Conservation (phyloP, 2,113 vertebrate genomes). For the Baryphthengus martii region DNA sequence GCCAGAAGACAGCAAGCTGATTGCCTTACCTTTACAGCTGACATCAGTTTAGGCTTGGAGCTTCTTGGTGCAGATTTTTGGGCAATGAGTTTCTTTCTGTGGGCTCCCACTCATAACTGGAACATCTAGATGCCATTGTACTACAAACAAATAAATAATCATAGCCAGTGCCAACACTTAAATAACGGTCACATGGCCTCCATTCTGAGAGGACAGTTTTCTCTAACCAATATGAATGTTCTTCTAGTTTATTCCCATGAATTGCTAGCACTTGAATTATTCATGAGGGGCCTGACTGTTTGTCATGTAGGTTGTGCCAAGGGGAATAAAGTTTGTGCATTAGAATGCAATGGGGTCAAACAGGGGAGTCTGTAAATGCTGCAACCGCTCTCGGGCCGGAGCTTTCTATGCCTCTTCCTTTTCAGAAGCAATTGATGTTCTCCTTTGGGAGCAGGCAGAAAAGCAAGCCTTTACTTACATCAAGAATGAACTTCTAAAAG, state of each 20-base stretch:
- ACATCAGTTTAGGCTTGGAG: neutral
- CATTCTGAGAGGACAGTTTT: neutral
- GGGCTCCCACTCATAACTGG: neutral
- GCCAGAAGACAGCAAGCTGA: neutral
- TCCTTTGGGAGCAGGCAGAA: neutral
- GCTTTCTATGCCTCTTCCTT: neutral
- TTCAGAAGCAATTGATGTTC: neutral
- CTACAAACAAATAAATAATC: neutral
- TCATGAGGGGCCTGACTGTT: neutral
- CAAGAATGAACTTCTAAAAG: neutral
- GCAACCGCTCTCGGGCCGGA: neutral
- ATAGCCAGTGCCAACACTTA: neutral
- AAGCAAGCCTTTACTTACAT: neutral
- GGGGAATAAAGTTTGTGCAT: neutral
- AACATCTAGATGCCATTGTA: neutral
- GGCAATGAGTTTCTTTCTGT: neutral
- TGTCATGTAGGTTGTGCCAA: neutral
- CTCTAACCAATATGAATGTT: neutral
- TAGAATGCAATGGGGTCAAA: neutral
- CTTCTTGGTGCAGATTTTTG: neutral
- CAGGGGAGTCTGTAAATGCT: neutral
- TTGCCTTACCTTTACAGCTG: neutral
- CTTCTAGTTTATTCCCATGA: neutral
- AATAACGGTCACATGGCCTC: neutral
- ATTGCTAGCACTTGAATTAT: constrained; percentile 43